A percentile compares a stretch with the other conserved stretches of the same genome.
Evolutionary conservation across 2,888 invertebrate species (phyloP).

Genomic region (Ophioninae sp.): DNA sequence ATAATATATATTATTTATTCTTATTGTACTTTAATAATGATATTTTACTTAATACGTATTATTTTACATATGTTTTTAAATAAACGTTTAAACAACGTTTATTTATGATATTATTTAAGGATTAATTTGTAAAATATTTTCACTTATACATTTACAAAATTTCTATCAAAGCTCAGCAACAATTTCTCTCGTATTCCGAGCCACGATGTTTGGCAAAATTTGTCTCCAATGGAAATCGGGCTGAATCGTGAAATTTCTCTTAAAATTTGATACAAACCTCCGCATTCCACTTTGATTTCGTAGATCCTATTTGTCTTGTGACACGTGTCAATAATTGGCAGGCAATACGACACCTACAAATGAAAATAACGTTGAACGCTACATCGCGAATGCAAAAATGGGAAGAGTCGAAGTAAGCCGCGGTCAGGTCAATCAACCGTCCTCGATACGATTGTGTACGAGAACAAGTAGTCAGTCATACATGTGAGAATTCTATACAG

Average conservation of each 20-base stretch:
- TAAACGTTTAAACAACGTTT: not conserved
- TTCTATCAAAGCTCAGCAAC: not conserved
- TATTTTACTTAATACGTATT: not conserved
- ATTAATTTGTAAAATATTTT: not conserved
- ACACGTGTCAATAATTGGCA: not conserved
- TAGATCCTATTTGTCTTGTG: not conserved
- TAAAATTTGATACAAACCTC: not conserved
- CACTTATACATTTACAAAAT: not conserved
- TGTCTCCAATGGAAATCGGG: no score
- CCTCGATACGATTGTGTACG: constrained; percentile 6
- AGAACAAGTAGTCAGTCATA: not conserved
- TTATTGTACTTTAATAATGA: not conserved
- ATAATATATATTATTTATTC: not conserved
- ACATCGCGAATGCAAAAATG: not conserved
- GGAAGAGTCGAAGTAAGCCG: constrained; percentile 21
- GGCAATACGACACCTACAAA: not conserved
- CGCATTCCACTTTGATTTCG: not conserved
- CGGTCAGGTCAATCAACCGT: constrained; percentile 33
- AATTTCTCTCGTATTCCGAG: not conserved
- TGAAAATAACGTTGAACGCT: not conserved
- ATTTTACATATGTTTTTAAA: not conserved
- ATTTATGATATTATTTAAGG: no score
- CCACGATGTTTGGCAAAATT: not conserved
- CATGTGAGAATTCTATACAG: constrained; percentile 15
- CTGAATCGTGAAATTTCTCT: not conserved